Conservation (phyloP, 2,113 vertebrate genomes). For the Pitta sordida region DNA sequence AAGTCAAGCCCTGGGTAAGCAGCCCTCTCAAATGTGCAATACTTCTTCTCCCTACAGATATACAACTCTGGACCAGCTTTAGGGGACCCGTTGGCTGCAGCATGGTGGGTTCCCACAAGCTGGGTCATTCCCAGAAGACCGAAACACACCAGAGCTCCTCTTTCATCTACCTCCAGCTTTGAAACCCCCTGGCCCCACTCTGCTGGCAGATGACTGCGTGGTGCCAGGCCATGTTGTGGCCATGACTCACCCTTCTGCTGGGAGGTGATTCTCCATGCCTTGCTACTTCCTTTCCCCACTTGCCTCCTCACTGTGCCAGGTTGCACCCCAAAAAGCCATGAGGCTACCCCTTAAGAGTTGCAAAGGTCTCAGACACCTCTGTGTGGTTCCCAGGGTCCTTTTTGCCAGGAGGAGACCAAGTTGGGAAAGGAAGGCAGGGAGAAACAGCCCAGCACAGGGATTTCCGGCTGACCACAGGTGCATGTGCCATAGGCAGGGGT, state of each 20-base stretch:
- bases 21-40: neutral
- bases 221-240: neutral
- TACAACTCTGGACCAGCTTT: rapidly evolving
- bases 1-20: neutral
- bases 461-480: neutral
- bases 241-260: neutral
- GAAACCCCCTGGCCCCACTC: rapidly evolving
- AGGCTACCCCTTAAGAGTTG: neutral
- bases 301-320: neutral
- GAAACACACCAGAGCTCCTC: neutral
- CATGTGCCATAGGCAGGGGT: rapidly evolving
- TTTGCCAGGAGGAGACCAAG: neutral
- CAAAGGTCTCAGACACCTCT: neutral
- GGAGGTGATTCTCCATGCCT: neutral
- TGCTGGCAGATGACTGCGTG: neutral
- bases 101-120: neutral
- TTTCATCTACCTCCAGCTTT: neutral
- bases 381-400: neutral
- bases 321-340: neutral
- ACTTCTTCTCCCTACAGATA: rapidly evolving
- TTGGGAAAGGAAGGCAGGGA: neutral
- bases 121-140: neutral
- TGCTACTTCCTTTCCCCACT: neutral
- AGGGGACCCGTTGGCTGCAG: neutral
- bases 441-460: rapidly evolving